Base-by-base conservation (phyloP, 1,140 invertebrate genomes). In the Sycophila sp. region DNA sequence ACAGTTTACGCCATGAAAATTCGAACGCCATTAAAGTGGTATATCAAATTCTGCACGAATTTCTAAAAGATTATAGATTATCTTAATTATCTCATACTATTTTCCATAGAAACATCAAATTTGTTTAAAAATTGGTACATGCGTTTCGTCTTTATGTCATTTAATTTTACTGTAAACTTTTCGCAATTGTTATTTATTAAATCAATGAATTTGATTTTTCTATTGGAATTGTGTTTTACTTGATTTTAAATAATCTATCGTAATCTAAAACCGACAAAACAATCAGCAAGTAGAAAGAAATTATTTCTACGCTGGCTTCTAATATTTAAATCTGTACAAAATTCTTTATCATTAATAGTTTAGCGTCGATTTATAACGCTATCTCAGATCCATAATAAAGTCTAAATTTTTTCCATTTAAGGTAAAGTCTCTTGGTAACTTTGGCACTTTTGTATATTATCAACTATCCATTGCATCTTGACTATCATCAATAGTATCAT, bases 381-480 rank as follows among this genome's bases (percentile, higher is more conserved):
- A 53, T 53, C 15, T 42, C 36, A 40, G 13, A 59, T 28, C 26
- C 4, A 19, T 30, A 36, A 55, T 49, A 22, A 47, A 63, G 11
- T 60, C 64, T 73, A 55, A 71, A 40, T 59, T 22, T 68, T 56
- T 56, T 58, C 65, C 32, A 32, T 63, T 64, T 68, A 65, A 47
- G 30, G 49, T 71, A 76, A 47, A 77, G 69, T 78, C 69, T 81
- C 76, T 74, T 78, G 73, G 65, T 82, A 79, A 75, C 72, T 78
- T 82, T 75, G 74, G 59, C 62, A 62, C 67, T 55, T 22, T n/a
- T 58, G 13, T 60, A 26, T 71, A 75, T 71, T 69, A 85, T 85
- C 81, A 85, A 83, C 80, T 82, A 26, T 85, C 82, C 79, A 79
- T 83, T 11, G 69, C 71, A 17, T 80, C 76, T 15, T 66, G 69